phyloP scores from a whole-genome alignment of 1,140 invertebrate genomes.

The Megalopta genalis region DNA sequence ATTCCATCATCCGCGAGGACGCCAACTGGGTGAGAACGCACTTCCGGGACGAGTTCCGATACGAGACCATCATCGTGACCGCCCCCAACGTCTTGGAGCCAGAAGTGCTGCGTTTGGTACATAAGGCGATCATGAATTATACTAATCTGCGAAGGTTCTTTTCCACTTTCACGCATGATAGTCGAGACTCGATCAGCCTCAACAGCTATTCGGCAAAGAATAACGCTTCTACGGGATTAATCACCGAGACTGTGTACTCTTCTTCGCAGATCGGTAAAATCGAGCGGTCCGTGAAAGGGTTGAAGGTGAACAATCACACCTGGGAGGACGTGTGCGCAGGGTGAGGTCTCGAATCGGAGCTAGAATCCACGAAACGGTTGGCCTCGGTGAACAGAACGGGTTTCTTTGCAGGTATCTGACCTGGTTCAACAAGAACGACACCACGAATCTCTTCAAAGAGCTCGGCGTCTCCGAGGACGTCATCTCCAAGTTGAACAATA shows the following conservation, averaged over 20 bases:
- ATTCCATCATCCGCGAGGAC: conserved; percentile 70
- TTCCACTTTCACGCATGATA: conserved; percentile 52
- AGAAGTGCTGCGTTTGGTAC: conserved; percentile 76
- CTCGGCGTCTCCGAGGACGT: conserved; percentile 59
- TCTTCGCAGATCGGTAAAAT: conserved; percentile 74
- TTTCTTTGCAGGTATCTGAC: conserved; percentile 69
- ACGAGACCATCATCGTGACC: conserved; percentile 77
- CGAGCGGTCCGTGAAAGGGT: conserved; percentile 71
- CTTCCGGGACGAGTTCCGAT: conserved; percentile 76
- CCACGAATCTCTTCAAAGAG: conserved; percentile 35
- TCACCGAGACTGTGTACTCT: neutral
- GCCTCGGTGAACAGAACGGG: no score
- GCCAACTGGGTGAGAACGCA: conserved; percentile 74
- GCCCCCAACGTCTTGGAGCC: conserved; percentile 77
- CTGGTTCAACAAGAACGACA: conserved; percentile 70
- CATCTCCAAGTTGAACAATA: conserved; percentile 62
- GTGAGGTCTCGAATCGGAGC: conserved; percentile 61
- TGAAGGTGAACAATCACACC: conserved; percentile 70
- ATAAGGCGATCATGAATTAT: conserved; percentile 61
- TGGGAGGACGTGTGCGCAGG: conserved; percentile 79
- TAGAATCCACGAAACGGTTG: no score
- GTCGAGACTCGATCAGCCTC: neutral
- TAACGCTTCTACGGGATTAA: neutral
- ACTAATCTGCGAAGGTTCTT: conserved; percentile 58
- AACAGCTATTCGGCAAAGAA: conserved; percentile 5